A percentile compares a stretch with the other conserved stretches of the same genome.
phyloP scores from a whole-genome alignment of 2,797 vertebrate species.

The Synanceia verrucosa region DNA sequence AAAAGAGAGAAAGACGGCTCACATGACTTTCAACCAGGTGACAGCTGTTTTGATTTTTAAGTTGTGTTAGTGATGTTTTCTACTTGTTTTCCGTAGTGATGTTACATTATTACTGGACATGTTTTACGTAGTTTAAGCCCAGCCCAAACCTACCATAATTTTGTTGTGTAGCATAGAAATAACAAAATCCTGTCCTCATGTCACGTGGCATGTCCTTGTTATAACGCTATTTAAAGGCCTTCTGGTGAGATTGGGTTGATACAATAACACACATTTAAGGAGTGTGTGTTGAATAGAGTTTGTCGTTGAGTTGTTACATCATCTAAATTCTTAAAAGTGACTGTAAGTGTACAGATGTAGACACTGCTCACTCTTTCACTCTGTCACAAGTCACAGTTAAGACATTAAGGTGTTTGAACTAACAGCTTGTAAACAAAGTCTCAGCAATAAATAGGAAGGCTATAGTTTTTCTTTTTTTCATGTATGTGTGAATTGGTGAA shows the following conservation, averaged over 20 bases:
- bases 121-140: too few relatives aligned
- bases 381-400: constrained; percentile 11
- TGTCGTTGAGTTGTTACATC: constrained; percentile 9
- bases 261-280: background rate
- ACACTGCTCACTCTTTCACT: background rate
- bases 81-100: too few relatives aligned
- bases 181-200: background rate
- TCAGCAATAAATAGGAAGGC: constrained; percentile 20
- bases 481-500: background rate
- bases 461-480: constrained; percentile 7
- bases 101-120: too few relatives aligned
- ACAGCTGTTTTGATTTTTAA: background rate
- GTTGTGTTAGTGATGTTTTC: background rate
- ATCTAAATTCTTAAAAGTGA: background rate
- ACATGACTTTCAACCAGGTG: too few relatives aligned
- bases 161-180: background rate
- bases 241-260: too few relatives aligned
- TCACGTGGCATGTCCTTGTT: background rate
- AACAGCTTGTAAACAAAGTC: constrained; percentile 2
- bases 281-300: constrained; percentile 11
- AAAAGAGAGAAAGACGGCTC: background rate
- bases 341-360: constrained; percentile 4
- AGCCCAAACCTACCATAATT: background rate
- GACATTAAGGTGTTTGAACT: constrained; percentile 17
- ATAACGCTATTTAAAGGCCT: background rate